Conservation (phyloP, 2,888 invertebrate genomes). For the Steromphala cineraria region DNA sequence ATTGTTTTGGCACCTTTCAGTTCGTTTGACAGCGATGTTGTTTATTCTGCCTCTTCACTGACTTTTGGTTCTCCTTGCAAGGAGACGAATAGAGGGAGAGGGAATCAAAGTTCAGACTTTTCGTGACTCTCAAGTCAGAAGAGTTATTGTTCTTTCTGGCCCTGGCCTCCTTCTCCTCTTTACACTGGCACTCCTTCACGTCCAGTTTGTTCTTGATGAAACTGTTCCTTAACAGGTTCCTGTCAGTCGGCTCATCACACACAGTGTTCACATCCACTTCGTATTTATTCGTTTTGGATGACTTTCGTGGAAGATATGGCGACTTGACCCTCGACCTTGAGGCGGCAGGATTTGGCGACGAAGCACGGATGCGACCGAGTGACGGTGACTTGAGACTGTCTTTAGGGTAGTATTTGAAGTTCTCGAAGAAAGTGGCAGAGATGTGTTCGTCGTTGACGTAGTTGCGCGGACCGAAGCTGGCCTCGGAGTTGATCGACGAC, state of each 20-base stretch:
- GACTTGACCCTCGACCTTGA: background rate
- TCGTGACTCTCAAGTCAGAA: background rate
- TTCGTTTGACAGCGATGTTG: background rate
- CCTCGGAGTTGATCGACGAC: background rate
- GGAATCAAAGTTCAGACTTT: background rate
- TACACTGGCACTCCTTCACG: background rate
- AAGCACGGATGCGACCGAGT: background rate
- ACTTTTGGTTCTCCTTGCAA: background rate
- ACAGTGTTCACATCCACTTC: background rate
- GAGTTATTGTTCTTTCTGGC: background rate
- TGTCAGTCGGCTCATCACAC: background rate
- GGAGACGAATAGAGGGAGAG: background rate
- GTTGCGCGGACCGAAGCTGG: background rate
- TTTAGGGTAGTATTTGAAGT: background rate
- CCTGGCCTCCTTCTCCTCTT: background rate
- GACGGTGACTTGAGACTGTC: background rate
- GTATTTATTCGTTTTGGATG: background rate
- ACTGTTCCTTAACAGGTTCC: background rate
- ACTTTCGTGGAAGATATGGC: background rate
- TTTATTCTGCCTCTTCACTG: background rate
- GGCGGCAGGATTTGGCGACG: background rate
- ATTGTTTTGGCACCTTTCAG: background rate
- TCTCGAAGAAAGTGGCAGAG: background rate
- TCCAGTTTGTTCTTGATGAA: background rate
- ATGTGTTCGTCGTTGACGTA: background rate